These are phyloP conservation scores for Thermophis baileyi DNA, from an alignment of 2,113 vertebrate species.

Conservation along the genomic window DNA sequence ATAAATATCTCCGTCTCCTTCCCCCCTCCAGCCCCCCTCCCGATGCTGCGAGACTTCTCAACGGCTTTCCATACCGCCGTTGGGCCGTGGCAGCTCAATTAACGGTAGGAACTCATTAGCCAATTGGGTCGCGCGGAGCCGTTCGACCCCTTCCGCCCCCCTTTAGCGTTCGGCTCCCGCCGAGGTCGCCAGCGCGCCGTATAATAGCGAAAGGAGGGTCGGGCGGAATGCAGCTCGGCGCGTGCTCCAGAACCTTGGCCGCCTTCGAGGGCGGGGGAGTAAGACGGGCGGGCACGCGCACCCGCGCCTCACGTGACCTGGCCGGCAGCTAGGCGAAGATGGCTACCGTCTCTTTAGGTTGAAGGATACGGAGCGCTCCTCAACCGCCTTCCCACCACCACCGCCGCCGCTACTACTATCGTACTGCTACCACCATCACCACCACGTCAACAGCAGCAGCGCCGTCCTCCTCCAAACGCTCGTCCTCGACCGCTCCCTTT, in stretches of 20 bases:
- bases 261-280: background rate
- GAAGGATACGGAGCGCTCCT: background rate
- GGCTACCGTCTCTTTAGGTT: background rate
- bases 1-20: background rate
- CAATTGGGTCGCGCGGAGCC: background rate
- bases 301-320: background rate
- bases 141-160: background rate
- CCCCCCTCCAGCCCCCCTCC: background rate
- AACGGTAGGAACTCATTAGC: background rate
- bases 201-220: background rate
- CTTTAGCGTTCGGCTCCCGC: background rate
- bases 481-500: background rate
- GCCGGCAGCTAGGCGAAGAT: background rate
- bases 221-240: background rate
- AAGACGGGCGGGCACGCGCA: background rate
- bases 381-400: background rate
- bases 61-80: background rate
- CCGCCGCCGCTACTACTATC: too few species aligned
- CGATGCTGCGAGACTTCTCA: background rate
- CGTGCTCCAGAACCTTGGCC: background rate
- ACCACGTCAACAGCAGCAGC: background rate
- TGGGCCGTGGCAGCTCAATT: background rate
- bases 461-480: background rate
- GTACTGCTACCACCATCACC: too few species aligned
- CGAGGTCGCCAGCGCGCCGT: background rate